Base-by-base conservation (phyloP, 35 echinoderm and acorn worm species). In the Ophiothrix spiculata region DNA sequence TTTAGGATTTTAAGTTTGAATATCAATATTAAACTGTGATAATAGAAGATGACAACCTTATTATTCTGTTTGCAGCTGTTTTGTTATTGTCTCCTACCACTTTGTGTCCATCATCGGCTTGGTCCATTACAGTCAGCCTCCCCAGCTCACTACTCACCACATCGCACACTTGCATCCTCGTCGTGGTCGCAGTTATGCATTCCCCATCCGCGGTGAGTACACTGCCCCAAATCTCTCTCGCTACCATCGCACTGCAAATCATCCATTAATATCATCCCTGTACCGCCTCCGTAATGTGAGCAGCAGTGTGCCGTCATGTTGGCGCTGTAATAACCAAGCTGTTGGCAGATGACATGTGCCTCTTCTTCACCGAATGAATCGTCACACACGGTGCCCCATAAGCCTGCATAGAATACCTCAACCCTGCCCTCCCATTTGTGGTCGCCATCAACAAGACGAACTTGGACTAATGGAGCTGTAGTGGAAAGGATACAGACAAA, bases 361-460 rank as follows among this genome's bases (percentile, higher is more conserved):
- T 86, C 84, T 29, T 76, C 32, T 13, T 75, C 17, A 40, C 33
- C 38, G 64, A 64, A 86, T 8, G 17, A 13, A 39, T 86, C 64
- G 37, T 42, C 64, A 77, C 84, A 86, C 0, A 86, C 75, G 0
- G 84, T 86, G 15, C 84, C 84, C 84, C 84, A 86, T 38, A 39
- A 21, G 2, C 46, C 46, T 17, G 38, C 31, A n/a, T 76, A 41
- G 37, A 45, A 86, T 33, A 86, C 25, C 39, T 86, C 84, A 4
- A 86, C 84, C 10, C 84, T 36, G 0, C 84, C 84, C n/a, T n/a
- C n/a, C n/a, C n/a, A n/a, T n/a, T n/a, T n/a, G n/a, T n/a, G n/a
- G n/a, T n/a, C n/a, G n/a, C n/a, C n/a, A n/a, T n/a, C n/a, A n/a
- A n/a, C n/a, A n/a, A n/a, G n/a, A n/a, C n/a, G n/a, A n/a, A n/a